Percentiles rank a stretch among this genome's conserved stretches.
Conservation (phyloP, 2,888 invertebrate species). For the Chromoteleia sp. region DNA sequence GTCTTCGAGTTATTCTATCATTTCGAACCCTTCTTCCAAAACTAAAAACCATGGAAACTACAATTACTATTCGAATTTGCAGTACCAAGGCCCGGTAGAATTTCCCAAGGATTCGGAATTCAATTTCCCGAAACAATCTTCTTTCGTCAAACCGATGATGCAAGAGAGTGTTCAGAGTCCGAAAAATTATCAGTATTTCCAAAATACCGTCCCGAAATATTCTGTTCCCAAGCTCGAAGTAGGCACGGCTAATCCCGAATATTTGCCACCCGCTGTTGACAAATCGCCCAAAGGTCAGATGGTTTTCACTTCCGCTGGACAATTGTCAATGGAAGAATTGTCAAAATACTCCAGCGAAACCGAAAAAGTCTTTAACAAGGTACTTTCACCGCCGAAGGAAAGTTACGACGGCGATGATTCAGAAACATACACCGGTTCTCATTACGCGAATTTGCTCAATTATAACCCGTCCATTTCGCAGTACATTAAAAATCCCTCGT, state of each 20-base stretch:
- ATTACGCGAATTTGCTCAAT: slow-evolving; percentile 79
- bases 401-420: slow-evolving; percentile 53
- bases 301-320: slow-evolving; percentile 69
- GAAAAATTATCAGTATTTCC: slow-evolving; percentile 31
- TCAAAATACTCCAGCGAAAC: slow-evolving; percentile 75
- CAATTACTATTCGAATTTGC: slow-evolving; percentile 68
- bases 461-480: slow-evolving; percentile 83
- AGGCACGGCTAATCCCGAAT: slow-evolving; percentile 78
- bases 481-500: slow-evolving; percentile 81
- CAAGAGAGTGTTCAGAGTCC: not conserved
- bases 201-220: slow-evolving; percentile 16
- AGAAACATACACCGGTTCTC: slow-evolving; percentile 71
- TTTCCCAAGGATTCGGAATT: slow-evolving; percentile 77
- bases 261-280: slow-evolving; percentile 72
- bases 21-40: not conserved
- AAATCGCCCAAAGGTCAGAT: slow-evolving; percentile 19
- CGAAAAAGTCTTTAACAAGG: slow-evolving; percentile 76
- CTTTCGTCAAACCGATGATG: slow-evolving; percentile 73
- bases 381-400: slow-evolving; percentile 71
- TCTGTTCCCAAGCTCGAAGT: slow-evolving; percentile 75
- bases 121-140: slow-evolving; percentile 61
- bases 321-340: slow-evolving; percentile 67
- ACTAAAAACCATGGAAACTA: slow-evolving; percentile 34
- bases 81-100: slow-evolving; percentile 81
- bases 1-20: slow-evolving; percentile 10